A percentile compares a stretch with the other conserved stretches of the same genome.
These are phyloP conservation scores for Spea bombifrons DNA, from an alignment of 2,113 vertebrate species.

Conservation along the genomic window DNA sequence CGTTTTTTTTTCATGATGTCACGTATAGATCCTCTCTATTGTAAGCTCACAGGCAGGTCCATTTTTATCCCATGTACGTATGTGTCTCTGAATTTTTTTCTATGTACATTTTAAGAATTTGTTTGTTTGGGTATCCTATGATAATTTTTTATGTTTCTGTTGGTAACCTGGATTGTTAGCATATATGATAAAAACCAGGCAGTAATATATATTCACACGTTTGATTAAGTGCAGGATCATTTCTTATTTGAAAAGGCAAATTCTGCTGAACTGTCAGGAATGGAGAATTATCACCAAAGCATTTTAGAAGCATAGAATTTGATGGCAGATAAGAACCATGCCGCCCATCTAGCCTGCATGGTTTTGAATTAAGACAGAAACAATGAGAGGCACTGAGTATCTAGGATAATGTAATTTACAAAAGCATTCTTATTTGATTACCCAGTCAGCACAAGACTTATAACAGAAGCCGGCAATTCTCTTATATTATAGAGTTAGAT, in stretches of 20 bases:
- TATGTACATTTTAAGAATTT: too few species aligned
- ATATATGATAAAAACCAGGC: background rate
- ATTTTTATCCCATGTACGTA: too few species aligned
- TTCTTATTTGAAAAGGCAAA: slow-evolving; percentile 13
- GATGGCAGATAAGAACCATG: too few species aligned
- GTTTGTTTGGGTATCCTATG: too few species aligned
- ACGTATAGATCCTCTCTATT: too few species aligned
- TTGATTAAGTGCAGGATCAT: background rate
- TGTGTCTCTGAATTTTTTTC: too few species aligned
- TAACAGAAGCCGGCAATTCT: slow-evolving; percentile 42
- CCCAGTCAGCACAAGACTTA: slow-evolving; percentile 45
- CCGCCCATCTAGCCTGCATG: background rate
- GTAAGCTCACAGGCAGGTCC: too few species aligned
- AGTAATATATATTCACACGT: slow-evolving; percentile 2
- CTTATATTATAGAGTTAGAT: slow-evolving; percentile 52
- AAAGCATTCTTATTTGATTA: slow-evolving; percentile 48
- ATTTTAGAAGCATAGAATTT: background rate
- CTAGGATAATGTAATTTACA: slow-evolving; percentile 38
- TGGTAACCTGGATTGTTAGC: too few species aligned
- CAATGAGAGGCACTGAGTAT: slow-evolving; percentile 37
- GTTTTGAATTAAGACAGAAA: slow-evolving; percentile 20
- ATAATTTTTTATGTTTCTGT: too few species aligned
- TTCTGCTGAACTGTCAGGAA: slow-evolving; percentile 1
- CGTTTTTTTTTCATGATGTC: too few species aligned
- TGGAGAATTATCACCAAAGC: slow-evolving; percentile 11